Conservation (phyloP, 1,140 invertebrate genomes). For the Listronotus bonariensis region DNA sequence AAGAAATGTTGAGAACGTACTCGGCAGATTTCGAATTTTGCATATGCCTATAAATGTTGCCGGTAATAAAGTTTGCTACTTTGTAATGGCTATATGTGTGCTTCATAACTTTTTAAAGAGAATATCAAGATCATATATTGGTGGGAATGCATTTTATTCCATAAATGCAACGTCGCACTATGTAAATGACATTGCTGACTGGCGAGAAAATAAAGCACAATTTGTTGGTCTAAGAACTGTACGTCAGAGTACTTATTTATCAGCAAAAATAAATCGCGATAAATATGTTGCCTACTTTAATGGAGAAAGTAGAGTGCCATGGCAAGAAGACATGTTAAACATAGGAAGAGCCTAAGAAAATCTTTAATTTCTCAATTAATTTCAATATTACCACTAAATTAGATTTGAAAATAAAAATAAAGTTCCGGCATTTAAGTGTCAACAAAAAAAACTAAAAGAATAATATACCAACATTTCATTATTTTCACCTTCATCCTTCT, state of each 20-base stretch:
- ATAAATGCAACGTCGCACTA: too few relatives aligned
- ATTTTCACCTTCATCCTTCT: too few relatives aligned
- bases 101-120: slow-evolving; percentile 6
- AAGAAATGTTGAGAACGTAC: slow-evolving; percentile 58
- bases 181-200: not conserved
- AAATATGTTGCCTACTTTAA: slow-evolving; percentile 4
- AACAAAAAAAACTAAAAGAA: not conserved
- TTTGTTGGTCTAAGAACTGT: not conserved
- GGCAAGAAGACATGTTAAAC: not conserved
- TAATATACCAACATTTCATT: too few relatives aligned
- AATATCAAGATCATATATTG: slow-evolving; percentile 1
- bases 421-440: too few relatives aligned
- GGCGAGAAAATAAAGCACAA: not conserved
- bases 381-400: too few relatives aligned
- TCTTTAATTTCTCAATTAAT: too few relatives aligned
- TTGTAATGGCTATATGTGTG: slow-evolving; percentile 1
- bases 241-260: slow-evolving; percentile 1
- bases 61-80: not conserved
- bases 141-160: not conserved
- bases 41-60: not conserved
- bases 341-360: not conserved
- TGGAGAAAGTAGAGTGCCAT: too few relatives aligned
- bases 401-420: too few relatives aligned
- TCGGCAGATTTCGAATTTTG: slow-evolving; percentile 53
- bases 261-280: not conserved